phyloP scores from a whole-genome alignment of 2,113 vertebrate species.

The Rafetus swinhoei region DNA sequence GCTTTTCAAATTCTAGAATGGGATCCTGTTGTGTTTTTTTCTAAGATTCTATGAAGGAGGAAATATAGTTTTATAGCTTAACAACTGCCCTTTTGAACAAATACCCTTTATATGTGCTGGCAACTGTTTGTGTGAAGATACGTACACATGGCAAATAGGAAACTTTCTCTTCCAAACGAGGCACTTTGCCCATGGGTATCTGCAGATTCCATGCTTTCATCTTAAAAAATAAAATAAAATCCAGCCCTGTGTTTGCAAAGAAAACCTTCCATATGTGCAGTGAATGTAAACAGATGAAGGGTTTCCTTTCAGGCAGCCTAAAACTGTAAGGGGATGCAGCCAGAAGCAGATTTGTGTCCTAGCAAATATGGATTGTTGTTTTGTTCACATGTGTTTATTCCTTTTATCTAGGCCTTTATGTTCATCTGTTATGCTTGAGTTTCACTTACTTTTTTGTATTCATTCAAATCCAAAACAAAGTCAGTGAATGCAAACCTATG shows the following conservation, averaged over 20 bases:
- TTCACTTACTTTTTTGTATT: neutral
- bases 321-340: neutral
- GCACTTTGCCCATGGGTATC: neutral
- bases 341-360: neutral
- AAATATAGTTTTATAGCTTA: neutral
- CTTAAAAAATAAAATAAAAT: neutral
- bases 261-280: conserved; percentile 16
- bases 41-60: neutral
- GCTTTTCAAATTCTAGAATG: neutral
- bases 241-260: conserved; percentile 22
- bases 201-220: conserved; percentile 28
- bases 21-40: neutral
- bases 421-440: neutral
- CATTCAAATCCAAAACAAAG: neutral
- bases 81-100: neutral
- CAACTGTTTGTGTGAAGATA: neutral
- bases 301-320: neutral
- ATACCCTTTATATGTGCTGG: neutral
- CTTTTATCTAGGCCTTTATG: neutral
- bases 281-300: conserved; percentile 22
- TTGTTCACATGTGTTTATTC: neutral
- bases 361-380: neutral
- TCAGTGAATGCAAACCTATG: neutral
- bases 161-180: neutral
- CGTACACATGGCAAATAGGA: neutral